phyloP scores from a whole-genome alignment of 2,888 invertebrate genomes.

The Troglohyphantes excavatus region DNA sequence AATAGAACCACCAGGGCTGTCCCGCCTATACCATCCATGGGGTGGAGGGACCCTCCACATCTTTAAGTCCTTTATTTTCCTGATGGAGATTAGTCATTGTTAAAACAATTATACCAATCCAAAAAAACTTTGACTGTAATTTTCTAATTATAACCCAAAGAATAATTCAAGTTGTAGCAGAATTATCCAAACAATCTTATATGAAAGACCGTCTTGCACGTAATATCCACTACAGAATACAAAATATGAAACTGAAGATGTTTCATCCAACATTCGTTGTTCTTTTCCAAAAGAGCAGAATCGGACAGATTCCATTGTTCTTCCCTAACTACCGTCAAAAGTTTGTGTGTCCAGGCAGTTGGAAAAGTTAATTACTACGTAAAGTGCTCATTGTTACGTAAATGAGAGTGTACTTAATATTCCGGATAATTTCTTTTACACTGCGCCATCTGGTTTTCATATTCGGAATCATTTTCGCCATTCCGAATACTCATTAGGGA shows the following conservation, averaged over 20 bases:
- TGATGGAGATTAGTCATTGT: too few relatives aligned
- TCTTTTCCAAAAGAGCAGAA: not conserved
- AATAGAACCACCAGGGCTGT: too few relatives aligned
- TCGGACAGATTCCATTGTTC: not conserved
- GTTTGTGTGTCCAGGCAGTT: not conserved
- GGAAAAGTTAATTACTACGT: not conserved
- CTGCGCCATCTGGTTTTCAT: not conserved
- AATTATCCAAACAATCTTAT: too few relatives aligned
- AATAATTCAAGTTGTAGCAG: too few relatives aligned
- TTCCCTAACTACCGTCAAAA: constrained; percentile 2
- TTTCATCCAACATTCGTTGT: not conserved
- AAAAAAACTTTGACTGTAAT: too few relatives aligned
- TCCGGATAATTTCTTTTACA: not conserved
- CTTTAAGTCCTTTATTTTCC: too few relatives aligned
- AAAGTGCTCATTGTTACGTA: not conserved
- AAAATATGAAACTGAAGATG: not conserved
- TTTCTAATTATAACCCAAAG: too few relatives aligned
- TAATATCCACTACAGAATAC: too few relatives aligned
- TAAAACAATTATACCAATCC: too few relatives aligned
- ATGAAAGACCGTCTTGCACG: too few relatives aligned
- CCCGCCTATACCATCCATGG: too few relatives aligned
- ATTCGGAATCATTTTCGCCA: not conserved
- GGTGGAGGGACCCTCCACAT: too few relatives aligned
- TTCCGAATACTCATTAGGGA: not conserved
- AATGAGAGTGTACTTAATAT: not conserved